phyloP scores from a whole-genome alignment of 2,113 vertebrate species.

The Sisor rabdophorus region DNA sequence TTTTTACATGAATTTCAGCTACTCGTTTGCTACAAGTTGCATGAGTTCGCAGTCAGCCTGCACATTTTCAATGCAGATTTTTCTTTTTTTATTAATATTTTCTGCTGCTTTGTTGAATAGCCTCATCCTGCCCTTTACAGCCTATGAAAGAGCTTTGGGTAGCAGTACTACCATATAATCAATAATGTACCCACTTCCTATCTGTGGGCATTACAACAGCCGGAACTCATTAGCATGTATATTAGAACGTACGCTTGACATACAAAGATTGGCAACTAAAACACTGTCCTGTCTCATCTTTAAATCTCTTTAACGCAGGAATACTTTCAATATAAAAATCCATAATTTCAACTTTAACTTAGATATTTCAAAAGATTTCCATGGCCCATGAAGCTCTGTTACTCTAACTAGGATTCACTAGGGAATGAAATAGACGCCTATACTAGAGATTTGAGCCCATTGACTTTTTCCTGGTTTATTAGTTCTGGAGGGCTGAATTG shows the following conservation, averaged over 20 bases:
- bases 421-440: not conserved
- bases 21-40: not conserved
- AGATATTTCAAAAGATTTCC: conserved; percentile 17
- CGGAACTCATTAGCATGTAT: conserved; percentile 28
- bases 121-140: conserved; percentile 9
- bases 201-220: not conserved
- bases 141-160: conserved; percentile 20
- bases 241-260: conserved; percentile 6
- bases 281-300: conserved; percentile 38
- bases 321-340: conserved; percentile 34
- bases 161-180: conserved; percentile 12
- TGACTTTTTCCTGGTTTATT: conserved; percentile 2
- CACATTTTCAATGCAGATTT: not conserved
- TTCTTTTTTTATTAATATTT: conserved; percentile 20
- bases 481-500: not conserved
- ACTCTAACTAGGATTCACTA: conserved; percentile 19
- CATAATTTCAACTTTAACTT: conserved; percentile 25
- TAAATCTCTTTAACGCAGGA: conserved; percentile 33
- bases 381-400: not conserved
- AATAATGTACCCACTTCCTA: conserved; percentile 30
- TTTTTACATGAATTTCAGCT: not conserved
- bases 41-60: not conserved
- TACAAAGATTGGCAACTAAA: conserved; percentile 33
- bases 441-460: not conserved
- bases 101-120: conserved; percentile 12